Percentiles rank a stretch among this genome's conserved stretches.
These are phyloP conservation scores for Leucopsar rothschildi DNA, from an alignment of 2,113 vertebrate species.

Conservation along the genomic window DNA sequence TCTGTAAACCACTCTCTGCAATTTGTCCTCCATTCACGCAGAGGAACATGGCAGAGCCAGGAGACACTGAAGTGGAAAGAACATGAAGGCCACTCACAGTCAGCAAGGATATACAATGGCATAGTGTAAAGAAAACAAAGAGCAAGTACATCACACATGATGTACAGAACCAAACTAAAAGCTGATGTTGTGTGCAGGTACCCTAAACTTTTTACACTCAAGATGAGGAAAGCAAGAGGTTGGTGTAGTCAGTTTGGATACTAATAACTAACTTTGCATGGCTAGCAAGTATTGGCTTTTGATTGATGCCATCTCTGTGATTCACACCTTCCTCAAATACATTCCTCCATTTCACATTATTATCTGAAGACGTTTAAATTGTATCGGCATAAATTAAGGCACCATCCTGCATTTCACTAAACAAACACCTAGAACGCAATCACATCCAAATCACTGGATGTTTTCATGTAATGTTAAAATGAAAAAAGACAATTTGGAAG, in stretches of 20 bases:
- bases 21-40: neutral
- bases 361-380: neutral
- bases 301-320: neutral
- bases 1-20: neutral
- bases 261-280: neutral
- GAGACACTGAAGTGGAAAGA: neutral
- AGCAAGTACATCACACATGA: neutral
- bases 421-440: neutral
- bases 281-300: neutral
- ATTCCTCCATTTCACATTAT: neutral
- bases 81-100: neutral
- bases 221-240: neutral
- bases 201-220: neutral
- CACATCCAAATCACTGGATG: neutral
- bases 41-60: neutral
- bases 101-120: neutral
- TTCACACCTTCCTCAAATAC: neutral
- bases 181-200: neutral
- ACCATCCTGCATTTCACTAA: neutral
- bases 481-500: neutral
- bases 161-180: neutral
- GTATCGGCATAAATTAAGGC: neutral
- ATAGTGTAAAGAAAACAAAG: neutral
- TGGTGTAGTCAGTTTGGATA: neutral
- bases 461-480: neutral